Conservation (phyloP, 2,797 vertebrate species). For the Pelobates cultripes region DNA sequence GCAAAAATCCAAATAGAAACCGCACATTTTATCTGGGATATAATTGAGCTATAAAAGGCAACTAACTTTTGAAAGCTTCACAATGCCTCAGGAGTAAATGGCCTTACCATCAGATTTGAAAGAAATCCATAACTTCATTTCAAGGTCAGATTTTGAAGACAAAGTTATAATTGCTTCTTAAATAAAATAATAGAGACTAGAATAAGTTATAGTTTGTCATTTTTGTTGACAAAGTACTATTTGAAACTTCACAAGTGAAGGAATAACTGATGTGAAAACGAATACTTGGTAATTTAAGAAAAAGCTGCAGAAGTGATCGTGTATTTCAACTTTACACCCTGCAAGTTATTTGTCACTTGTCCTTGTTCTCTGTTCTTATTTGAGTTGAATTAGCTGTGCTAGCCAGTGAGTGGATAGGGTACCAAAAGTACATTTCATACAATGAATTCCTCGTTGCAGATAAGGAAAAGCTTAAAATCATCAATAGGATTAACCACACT, state of each 20-base stretch:
- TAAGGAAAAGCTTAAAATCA: constrained; percentile 45
- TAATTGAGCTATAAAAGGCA: constrained; percentile 17
- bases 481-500: constrained; percentile 51
- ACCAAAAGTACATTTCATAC: constrained; percentile 18
- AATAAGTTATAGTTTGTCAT: constrained; percentile 26
- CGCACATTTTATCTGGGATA: constrained; percentile 1
- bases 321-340: constrained; percentile 2
- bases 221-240: not conserved
- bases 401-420: constrained; percentile 19
- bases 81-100: constrained; percentile 7
- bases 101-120: constrained; percentile 2
- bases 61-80: not conserved
- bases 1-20: not conserved
- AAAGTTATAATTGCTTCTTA: not conserved
- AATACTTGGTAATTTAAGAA: not conserved
- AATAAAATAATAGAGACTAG: not conserved
- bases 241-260: constrained; percentile 7
- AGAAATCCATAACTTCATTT: constrained; percentile 23
- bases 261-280: constrained; percentile 1
- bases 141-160: constrained; percentile 24
- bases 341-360: constrained; percentile 37
- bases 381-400: constrained; percentile 34
- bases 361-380: constrained; percentile 30
- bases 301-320: constrained; percentile 25
- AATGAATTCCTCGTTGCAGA: constrained; percentile 39